A percentile compares a stretch with the other conserved stretches of the same genome.
Evolutionary conservation across 2,888 invertebrate species (phyloP).

Genomic region (Fragum whitleyi): DNA sequence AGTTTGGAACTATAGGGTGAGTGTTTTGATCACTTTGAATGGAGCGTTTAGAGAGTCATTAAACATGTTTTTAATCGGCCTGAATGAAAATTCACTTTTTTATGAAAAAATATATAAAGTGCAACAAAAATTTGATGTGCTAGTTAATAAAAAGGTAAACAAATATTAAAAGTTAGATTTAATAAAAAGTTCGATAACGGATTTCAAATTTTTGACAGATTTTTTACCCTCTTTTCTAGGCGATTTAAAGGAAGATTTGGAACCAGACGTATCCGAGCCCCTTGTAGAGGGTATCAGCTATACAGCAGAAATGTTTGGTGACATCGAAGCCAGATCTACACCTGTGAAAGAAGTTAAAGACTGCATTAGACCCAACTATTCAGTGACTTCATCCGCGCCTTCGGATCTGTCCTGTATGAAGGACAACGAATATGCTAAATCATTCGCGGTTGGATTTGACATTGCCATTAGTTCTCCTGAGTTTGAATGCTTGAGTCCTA

Average conservation of each 20-base stretch:
- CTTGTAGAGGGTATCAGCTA: constrained; percentile 38
- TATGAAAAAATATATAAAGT: too few species aligned
- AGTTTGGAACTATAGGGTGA: too few species aligned
- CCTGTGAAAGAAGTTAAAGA: background rate
- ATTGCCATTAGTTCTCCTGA: constrained; percentile 39
- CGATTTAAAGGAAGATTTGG: constrained; percentile 34
- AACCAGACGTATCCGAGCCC: constrained; percentile 14
- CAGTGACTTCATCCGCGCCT: background rate
- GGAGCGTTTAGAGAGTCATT: too few species aligned
- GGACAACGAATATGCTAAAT: constrained; percentile 40
- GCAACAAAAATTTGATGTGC: too few species aligned
- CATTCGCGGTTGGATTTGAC: constrained; percentile 54
- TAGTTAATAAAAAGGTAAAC: too few species aligned
- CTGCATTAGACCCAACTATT: background rate
- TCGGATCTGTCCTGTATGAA: background rate
- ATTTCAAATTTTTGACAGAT: too few species aligned
- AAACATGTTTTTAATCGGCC: too few species aligned
- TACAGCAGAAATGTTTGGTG: constrained; percentile 59
- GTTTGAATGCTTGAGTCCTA: constrained; percentile 4
- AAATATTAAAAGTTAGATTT: too few species aligned
- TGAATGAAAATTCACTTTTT: too few species aligned
- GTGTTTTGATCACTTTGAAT: too few species aligned
- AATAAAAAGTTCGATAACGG: too few species aligned
- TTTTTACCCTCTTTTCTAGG: constrained; percentile 33
- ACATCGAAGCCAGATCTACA: constrained; percentile 37